Evolutionary conservation across 2,888 invertebrate genomes (phyloP), one percentile per base, ranked within the genome.

Genomic region (Acanthosoma haemorrhoidale): DNA sequence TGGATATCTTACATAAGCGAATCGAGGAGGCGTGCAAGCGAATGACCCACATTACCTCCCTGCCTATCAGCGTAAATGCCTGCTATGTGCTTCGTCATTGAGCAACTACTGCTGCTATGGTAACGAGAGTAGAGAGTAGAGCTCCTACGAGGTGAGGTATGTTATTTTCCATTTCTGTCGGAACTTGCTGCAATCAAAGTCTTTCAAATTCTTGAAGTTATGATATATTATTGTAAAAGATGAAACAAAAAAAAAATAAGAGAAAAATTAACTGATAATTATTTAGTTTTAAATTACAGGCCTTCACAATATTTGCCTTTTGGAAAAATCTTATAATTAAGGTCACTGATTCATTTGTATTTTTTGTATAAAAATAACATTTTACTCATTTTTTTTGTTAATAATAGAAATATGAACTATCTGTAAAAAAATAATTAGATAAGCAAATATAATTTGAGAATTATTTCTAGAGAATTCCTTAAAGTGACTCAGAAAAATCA

Each of bases 1-100:
- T 86, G 86, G 86, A 83, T 84, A 74, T 83, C 84, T 70, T 86
- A 86, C 78, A 81, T 86, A 70, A 85, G 81, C 79, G 85, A 85
- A 77, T 84, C 86, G 32, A 75, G 76, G 51, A 74, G 75, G 71
- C 73, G 76, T 32, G 72, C 73, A 15, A 72, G 64, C 34, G 73
- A 68, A 71, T 76, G 75, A 76, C 76, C 75, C 72, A 39, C 11
- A 39, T n/a, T 41, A 38, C 38, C 29, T 4, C 43, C 29, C 21
- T 66, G 66, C 31, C 32, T 51, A 6, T 31, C 66, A 2, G 32
- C 43, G 3, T 43, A 43, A 43, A 21, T 18, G 21, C 43, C 2
- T 21, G 13, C 25, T 21, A 13, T 9, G 2, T 43, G 18, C 13
- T 43, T 11, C 8, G 13, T 43, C 43, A 8, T 43, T 21, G 11